A percentile compares a stretch with the other conserved stretches of the same genome.
Evolutionary conservation across 2,113 vertebrate genomes (phyloP).

Genomic region (Marcusenius ussheri): DNA sequence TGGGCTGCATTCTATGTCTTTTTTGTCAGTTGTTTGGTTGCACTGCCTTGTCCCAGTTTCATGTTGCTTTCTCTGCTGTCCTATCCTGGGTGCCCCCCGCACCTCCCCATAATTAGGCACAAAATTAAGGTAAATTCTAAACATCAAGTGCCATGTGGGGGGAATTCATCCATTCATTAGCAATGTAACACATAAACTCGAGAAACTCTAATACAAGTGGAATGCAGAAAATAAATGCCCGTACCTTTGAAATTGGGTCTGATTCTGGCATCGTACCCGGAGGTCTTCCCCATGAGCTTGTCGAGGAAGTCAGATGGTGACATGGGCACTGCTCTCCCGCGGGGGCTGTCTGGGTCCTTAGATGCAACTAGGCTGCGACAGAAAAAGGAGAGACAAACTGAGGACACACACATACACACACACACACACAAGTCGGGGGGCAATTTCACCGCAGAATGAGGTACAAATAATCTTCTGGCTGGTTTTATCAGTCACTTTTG

Average conservation of each 20-base stretch:
- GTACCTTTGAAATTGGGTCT: slow-evolving; percentile 97
- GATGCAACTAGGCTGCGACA: slow-evolving; percentile 73
- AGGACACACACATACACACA: neutral
- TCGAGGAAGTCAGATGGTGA: slow-evolving; percentile 96
- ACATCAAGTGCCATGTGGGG: neutral
- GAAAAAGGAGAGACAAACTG: slow-evolving; percentile 28
- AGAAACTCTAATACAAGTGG: neutral
- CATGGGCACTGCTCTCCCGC: slow-evolving; percentile 73
- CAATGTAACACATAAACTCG: neutral
- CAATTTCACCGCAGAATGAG: neutral
- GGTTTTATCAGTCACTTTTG: neutral
- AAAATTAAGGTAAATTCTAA: neutral
- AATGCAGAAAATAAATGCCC: neutral
- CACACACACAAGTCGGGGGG: neutral
- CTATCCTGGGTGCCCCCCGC: neutral
- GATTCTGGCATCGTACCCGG: slow-evolving; percentile 94
- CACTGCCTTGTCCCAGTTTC: neutral
- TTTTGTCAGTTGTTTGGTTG: neutral
- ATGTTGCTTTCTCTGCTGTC: neutral
- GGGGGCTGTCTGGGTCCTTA: slow-evolving; percentile 77
- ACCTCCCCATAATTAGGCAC: neutral
- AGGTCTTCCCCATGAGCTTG: slow-evolving; percentile 94
- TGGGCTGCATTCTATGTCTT: neutral
- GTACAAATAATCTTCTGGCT: neutral
- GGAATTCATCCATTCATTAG: neutral